phyloP scores from a whole-genome alignment of 2,888 invertebrate species.

The Aromia moschata region DNA sequence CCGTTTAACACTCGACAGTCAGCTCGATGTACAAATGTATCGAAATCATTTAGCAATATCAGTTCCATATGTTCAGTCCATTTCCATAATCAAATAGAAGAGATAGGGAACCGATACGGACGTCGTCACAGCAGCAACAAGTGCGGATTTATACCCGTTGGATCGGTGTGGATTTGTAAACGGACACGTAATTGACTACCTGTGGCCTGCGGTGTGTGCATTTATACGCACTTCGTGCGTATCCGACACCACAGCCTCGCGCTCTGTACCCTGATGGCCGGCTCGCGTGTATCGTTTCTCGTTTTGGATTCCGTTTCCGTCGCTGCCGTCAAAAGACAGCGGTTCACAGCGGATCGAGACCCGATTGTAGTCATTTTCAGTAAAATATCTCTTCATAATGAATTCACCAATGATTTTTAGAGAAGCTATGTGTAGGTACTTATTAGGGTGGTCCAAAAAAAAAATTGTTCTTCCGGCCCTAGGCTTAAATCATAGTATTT shows the following conservation, averaged over 20 bases:
- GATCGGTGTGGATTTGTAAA: slow-evolving; percentile 47
- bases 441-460: too few relatives aligned
- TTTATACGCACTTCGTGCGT: slow-evolving; percentile 32
- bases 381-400: too few relatives aligned
- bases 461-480: too few relatives aligned
- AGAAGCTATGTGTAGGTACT: too few relatives aligned
- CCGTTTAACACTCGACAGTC: slow-evolving; percentile 40
- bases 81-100: slow-evolving; percentile 52
- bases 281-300: too few relatives aligned
- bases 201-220: slow-evolving; percentile 46
- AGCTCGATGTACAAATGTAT: slow-evolving; percentile 44
- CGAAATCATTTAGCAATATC: slow-evolving; percentile 50
- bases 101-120: slow-evolving; percentile 38
- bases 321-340: too few relatives aligned
- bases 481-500: too few relatives aligned
- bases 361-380: too few relatives aligned
- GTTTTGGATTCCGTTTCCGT: too few relatives aligned
- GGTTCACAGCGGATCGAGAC: too few relatives aligned
- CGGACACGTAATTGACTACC: slow-evolving; percentile 49
- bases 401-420: too few relatives aligned
- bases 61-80: slow-evolving; percentile 55
- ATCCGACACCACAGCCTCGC: slow-evolving; percentile 13
- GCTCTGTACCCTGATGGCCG: too few relatives aligned
- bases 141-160: slow-evolving; percentile 45
- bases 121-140: slow-evolving; percentile 50